Evolutionary conservation across 2,888 invertebrate species (phyloP).

Genomic region (Caenorhabditis sp.): DNA sequence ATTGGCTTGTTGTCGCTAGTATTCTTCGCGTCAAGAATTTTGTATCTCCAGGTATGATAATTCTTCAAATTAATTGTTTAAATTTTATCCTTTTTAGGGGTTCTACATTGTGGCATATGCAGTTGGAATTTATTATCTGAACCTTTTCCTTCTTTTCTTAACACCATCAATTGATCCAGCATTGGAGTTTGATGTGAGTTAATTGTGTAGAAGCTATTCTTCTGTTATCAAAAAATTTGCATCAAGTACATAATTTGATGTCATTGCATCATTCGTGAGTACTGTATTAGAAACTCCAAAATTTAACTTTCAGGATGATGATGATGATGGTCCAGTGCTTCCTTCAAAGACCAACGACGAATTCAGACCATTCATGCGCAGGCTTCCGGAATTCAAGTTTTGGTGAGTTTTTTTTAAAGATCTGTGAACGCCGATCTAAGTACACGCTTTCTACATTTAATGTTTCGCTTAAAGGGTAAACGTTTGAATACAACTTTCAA

Average conservation of each 20-base stretch:
- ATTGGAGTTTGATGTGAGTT: conserved; percentile 78
- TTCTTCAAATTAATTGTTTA: background rate
- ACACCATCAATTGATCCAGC: conserved; percentile 99
- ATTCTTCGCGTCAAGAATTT: conserved; percentile 61
- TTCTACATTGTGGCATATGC: conserved; percentile 99
- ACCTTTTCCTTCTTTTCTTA: conserved; percentile 98
- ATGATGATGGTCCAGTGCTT: conserved; percentile 81
- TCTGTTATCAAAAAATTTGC: too few species aligned
- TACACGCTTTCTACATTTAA: background rate
- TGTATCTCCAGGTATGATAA: conserved; percentile 62
- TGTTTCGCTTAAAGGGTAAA: background rate
- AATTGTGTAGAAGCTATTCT: background rate
- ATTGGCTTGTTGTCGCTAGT: conserved; percentile 60
- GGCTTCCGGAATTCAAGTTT: conserved; percentile 98
- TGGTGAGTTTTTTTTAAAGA: conserved; percentile 47
- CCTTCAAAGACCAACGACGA: conserved; percentile 95
- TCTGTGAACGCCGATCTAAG: too few species aligned
- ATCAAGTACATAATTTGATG: too few species aligned
- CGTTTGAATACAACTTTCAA: conserved; percentile 20
- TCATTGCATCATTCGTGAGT: too few species aligned
- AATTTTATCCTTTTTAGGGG: conserved; percentile 78
- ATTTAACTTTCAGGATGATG: conserved; percentile 43
- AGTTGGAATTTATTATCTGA: conserved; percentile 97
- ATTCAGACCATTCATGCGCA: conserved; percentile 93
- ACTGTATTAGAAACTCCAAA: background rate